Conservation (phyloP, 2,797 vertebrate species). For the Dicrostonyx torquatus region DNA sequence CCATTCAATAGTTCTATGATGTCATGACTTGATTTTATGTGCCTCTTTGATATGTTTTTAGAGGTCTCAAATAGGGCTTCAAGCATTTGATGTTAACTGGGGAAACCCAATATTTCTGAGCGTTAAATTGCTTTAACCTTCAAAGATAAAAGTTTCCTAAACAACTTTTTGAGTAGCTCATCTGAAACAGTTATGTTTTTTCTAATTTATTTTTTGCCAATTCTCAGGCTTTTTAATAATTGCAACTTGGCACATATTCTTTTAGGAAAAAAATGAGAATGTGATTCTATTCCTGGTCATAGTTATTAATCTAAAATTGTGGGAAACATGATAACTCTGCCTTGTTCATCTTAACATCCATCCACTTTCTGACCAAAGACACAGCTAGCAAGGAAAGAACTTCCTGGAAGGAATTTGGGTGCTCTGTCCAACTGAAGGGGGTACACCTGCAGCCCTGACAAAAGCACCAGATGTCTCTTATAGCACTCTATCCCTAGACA, state of each 20-base stretch:
- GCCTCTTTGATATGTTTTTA: conserved; percentile 71
- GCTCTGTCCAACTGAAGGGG: background rate
- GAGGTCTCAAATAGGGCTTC: conserved; percentile 70
- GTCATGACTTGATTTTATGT: conserved; percentile 76
- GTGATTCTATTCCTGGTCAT: background rate
- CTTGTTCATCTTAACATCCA: background rate
- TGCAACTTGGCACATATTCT: background rate
- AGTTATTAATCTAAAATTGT: conserved; percentile 39
- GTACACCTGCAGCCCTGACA: background rate
- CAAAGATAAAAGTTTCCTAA: conserved; percentile 60
- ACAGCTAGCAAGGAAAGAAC: background rate
- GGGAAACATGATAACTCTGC: background rate
- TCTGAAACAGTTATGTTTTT: conserved; percentile 30
- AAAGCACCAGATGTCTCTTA: background rate
- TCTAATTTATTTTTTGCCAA: conserved; percentile 62
- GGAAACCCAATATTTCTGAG: conserved; percentile 64
- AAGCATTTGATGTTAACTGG: conserved; percentile 71
- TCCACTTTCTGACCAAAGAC: background rate
- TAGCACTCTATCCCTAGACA: background rate
- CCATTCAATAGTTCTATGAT: conserved; percentile 64
- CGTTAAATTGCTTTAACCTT: conserved; percentile 63
- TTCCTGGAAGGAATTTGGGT: background rate
- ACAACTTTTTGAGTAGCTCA: conserved; percentile 38
- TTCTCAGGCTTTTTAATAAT: conserved; percentile 57
- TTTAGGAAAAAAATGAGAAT: background rate